Evolutionary conservation across 2,113 vertebrate species (phyloP).

Genomic region (Gyps fulvus): DNA sequence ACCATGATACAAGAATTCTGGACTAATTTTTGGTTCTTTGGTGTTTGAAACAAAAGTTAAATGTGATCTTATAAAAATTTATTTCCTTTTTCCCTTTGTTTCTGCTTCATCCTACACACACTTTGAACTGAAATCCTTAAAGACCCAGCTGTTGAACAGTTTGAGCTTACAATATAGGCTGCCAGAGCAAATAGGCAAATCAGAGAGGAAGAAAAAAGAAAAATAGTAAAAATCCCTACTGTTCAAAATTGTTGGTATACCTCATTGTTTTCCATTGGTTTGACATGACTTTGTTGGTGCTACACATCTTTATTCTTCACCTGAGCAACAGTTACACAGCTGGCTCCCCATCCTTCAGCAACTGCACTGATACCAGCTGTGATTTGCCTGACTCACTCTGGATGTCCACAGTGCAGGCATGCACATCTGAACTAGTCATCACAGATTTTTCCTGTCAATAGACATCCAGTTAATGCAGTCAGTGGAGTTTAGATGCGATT

Average conservation of each 20-base stretch:
- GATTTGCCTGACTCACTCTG: neutral
- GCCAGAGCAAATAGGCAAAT: neutral
- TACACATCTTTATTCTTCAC: neutral
- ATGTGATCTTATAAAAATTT: neutral
- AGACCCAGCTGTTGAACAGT: neutral
- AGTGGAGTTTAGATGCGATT: neutral
- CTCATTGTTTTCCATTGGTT: neutral
- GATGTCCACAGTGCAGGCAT: neutral
- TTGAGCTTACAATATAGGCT: neutral
- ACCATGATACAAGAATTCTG: neutral
- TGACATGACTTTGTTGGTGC: neutral
- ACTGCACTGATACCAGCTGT: neutral
- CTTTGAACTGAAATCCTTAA: neutral
- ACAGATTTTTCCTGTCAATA: neutral
- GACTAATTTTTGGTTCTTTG: neutral
- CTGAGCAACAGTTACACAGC: accelerated
- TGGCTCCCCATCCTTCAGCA: neutral
- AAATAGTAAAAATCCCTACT: neutral
- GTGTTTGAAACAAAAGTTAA: neutral
- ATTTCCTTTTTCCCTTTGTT: neutral
- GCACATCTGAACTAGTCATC: neutral
- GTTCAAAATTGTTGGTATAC: neutral
- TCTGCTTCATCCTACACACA: neutral
- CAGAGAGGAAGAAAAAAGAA: neutral
- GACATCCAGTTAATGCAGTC: neutral